Evolutionary conservation across 2,888 invertebrate species (phyloP).

Genomic region (Apamea sordens): DNA sequence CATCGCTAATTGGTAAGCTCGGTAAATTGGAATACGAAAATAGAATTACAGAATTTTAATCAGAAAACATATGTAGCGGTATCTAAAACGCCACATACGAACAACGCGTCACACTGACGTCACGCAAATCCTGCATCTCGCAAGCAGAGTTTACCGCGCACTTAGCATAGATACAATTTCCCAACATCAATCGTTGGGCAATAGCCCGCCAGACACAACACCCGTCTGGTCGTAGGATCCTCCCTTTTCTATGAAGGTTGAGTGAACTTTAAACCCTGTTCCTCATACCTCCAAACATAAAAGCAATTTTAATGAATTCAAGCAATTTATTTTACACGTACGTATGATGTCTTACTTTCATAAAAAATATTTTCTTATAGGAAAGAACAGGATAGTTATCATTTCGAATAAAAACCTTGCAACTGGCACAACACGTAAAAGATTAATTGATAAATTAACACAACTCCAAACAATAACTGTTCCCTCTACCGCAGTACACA

Average conservation of each 20-base stretch:
- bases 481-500: slow-evolving; percentile 8
- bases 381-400: neutral
- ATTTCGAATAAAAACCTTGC: neutral
- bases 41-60: neutral
- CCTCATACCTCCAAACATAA: too few relatives aligned
- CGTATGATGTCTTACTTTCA: neutral
- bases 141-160: too few relatives aligned
- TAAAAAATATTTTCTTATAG: neutral
- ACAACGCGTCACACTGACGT: too few relatives aligned
- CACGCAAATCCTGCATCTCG: too few relatives aligned
- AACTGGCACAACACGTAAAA: neutral
- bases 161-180: too few relatives aligned
- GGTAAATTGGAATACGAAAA: neutral
- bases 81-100: too few relatives aligned
- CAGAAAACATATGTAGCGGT: neutral
- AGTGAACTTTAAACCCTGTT: too few relatives aligned
- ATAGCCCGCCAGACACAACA: too few relatives aligned
- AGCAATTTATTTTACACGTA: too few relatives aligned
- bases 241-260: too few relatives aligned
- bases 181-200: too few relatives aligned
- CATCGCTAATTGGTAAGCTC: neutral
- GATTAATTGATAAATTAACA: neutral
- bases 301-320: neutral
- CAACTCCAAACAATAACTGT: slow-evolving; percentile 7
- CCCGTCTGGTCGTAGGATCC: too few relatives aligned